These are phyloP conservation scores for Pseudorectes ferrugineus DNA, from an alignment of 2,113 vertebrate genomes.

Conservation along the genomic window DNA sequence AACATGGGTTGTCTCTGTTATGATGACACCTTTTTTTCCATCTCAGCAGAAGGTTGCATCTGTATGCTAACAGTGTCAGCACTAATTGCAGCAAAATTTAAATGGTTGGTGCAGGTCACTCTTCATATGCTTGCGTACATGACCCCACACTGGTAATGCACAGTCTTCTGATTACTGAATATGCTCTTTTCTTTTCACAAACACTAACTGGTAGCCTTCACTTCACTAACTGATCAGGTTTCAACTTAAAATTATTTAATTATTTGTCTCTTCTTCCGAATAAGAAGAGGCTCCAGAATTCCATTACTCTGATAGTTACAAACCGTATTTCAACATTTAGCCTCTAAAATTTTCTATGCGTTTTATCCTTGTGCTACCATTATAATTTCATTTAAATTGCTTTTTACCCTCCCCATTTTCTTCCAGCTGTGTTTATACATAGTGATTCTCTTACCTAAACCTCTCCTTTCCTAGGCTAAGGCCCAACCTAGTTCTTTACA, in stretches of 20 bases:
- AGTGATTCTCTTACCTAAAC: background rate
- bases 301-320: background rate
- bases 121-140: background rate
- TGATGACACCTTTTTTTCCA: background rate
- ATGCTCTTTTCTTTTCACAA: background rate
- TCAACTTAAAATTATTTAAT: background rate
- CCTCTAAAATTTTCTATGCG: background rate
- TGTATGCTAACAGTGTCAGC: background rate
- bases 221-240: background rate
- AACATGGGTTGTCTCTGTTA: background rate
- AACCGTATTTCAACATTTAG: background rate
- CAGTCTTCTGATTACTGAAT: background rate
- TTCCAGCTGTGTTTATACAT: background rate
- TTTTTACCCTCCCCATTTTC: background rate
- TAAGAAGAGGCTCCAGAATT: background rate
- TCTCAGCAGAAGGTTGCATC: background rate
- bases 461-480: background rate
- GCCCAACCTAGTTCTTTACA: background rate
- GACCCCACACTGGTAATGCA: background rate
- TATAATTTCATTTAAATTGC: background rate
- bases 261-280: background rate
- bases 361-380: background rate
- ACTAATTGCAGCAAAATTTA: background rate
- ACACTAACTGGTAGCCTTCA: background rate
- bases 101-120: background rate